phyloP scores from a whole-genome alignment of 2,113 vertebrate species.

The Corvus moneduloides region DNA sequence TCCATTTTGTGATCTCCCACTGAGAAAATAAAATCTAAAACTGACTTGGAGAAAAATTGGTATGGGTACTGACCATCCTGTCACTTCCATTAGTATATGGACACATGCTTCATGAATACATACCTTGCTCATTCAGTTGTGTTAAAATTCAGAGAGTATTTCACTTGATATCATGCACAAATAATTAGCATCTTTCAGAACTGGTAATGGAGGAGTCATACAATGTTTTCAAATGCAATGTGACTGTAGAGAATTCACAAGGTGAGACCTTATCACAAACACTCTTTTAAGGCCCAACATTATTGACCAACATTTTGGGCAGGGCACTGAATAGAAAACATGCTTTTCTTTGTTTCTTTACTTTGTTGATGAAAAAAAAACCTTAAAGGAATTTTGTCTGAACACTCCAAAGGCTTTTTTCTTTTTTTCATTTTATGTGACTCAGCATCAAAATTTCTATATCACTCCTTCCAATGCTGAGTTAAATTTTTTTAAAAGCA shows the following conservation, averaged over 20 bases:
- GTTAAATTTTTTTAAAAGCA: background rate
- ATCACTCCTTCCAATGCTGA: background rate
- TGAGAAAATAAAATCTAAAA: background rate
- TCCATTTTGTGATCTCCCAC: background rate
- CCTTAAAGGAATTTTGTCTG: background rate
- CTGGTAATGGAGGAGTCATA: background rate
- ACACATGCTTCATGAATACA: accelerated
- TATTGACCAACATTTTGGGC: background rate
- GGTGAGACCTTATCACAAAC: background rate
- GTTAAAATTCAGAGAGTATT: background rate
- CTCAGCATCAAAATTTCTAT: background rate
- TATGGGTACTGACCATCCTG: background rate
- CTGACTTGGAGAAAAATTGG: background rate
- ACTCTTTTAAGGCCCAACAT: background rate
- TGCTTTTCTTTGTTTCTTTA: background rate
- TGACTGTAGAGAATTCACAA: background rate
- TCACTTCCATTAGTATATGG: background rate
- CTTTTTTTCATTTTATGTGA: background rate
- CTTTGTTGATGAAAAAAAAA: background rate
- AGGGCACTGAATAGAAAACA: background rate
- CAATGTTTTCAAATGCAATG: background rate
- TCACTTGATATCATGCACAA: background rate
- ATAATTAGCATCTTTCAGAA: background rate
- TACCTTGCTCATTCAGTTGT: background rate
- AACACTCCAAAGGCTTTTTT: background rate